phyloP scores from a whole-genome alignment of 2,797 vertebrate genomes.

The Acrossocheilus wenchowensis region DNA sequence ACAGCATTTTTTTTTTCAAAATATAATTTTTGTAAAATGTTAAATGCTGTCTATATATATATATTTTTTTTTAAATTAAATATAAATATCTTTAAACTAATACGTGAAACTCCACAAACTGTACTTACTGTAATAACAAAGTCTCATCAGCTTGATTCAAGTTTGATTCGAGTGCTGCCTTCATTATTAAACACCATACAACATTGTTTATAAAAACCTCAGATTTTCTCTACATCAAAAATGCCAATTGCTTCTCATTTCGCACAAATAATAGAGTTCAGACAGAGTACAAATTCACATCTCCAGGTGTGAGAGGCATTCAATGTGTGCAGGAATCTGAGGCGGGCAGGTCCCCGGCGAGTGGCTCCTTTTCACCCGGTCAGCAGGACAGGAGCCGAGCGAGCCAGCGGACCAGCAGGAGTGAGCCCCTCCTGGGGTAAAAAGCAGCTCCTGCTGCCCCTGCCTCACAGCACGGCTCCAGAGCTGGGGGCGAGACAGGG shows the following conservation, averaged over 20 bases:
- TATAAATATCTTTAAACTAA: background rate
- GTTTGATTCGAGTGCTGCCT: background rate
- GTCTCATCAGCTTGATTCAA: background rate
- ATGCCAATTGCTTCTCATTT: conserved; percentile 51
- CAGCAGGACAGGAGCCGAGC: conserved; percentile 56
- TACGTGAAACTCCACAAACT: background rate
- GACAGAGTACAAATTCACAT: conserved; percentile 53
- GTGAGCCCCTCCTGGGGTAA: conserved; percentile 61
- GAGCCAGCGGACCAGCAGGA: conserved; percentile 50
- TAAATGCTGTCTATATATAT: background rate
- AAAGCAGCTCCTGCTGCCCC: conserved; percentile 60
- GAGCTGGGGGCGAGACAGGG: conserved; percentile 44
- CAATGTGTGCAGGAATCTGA: conserved; percentile 60
- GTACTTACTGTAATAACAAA: conserved; percentile 11
- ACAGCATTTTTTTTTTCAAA: background rate
- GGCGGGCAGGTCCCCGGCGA: conserved; percentile 57
- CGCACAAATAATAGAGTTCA: conserved; percentile 51
- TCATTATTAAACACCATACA: conserved; percentile 40
- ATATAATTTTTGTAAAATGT: background rate
- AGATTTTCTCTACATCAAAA: conserved; percentile 45
- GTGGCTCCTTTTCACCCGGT: conserved; percentile 58
- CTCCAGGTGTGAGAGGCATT: conserved; percentile 58
- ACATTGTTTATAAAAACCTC: conserved; percentile 24
- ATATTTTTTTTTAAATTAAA: background rate
- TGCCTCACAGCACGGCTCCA: conserved; percentile 37